Conservation (phyloP, 2,888 invertebrate genomes). For the Ichneumon xanthorius region DNA sequence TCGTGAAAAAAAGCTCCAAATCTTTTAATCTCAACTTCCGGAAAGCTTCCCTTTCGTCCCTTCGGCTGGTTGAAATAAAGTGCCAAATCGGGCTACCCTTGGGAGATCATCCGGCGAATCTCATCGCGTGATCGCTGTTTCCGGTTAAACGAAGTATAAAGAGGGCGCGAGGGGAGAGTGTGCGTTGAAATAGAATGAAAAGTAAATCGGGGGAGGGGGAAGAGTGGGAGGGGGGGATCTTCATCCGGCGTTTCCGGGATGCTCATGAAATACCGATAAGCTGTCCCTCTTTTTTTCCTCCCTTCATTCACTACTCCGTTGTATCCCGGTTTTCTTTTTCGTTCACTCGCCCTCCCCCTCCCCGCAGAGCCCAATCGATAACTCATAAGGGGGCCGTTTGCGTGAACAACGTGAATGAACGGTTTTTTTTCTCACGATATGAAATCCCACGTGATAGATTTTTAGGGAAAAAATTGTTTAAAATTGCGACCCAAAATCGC, state of each 20-base stretch:
- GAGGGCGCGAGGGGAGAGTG: conserved; percentile 6
- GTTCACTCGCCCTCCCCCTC: conserved; percentile 26
- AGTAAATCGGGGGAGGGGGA: not conserved
- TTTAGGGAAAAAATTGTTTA: not conserved
- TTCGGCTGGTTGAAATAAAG: not conserved
- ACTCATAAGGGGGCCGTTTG: conserved; percentile 12
- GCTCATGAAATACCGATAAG: conserved; percentile 55
- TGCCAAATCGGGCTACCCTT: not conserved
- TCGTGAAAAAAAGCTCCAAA: not conserved
- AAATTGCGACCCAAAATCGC: not conserved
- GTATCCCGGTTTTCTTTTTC: conserved; percentile 15
- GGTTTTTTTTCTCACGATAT: not conserved
- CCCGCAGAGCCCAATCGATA: conserved; percentile 34
- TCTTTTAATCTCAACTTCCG: conserved; percentile 16
- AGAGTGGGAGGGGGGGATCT: not conserved
- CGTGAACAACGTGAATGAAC: not conserved
- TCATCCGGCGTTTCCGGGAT: conserved; percentile 13
- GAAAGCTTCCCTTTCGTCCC: not conserved
- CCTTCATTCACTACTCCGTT: conserved; percentile 5
- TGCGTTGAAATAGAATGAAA: conserved; percentile 20
- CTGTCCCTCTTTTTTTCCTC: conserved; percentile 12
- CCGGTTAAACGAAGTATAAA: conserved; percentile 46
- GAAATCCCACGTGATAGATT: not conserved
- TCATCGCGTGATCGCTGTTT: conserved; percentile 34
- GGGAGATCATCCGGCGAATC: conserved; percentile 43